These are phyloP conservation scores for Marmota flaviventris DNA, from an alignment of 2,113 vertebrate genomes.

Conservation along the genomic window DNA sequence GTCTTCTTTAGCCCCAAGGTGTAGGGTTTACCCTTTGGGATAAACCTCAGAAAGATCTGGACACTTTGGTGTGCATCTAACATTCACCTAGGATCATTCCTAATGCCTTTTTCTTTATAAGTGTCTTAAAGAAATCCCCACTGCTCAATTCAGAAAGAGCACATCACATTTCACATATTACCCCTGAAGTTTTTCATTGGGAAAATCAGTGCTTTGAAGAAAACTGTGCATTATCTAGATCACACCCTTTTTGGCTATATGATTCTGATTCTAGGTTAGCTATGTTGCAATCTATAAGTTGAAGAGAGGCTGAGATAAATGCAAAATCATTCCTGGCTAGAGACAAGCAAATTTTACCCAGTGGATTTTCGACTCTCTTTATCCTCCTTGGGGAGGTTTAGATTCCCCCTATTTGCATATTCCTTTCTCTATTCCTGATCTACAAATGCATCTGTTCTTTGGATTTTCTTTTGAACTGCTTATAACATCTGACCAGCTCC, in stretches of 20 bases:
- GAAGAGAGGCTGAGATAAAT: background rate
- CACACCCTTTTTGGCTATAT: background rate
- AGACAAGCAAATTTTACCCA: background rate
- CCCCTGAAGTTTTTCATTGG: background rate
- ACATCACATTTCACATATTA: background rate
- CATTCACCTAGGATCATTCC: background rate
- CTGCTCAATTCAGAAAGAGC: conserved; percentile 1
- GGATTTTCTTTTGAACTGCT: conserved; percentile 19
- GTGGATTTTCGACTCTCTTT: background rate
- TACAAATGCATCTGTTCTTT: background rate
- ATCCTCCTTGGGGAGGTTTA: background rate
- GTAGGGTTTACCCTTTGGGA: background rate
- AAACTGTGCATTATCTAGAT: background rate
- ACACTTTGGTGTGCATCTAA: background rate
- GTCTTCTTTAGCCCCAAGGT: background rate
- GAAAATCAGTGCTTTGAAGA: background rate
- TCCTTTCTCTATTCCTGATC: background rate
- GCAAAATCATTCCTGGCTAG: background rate
- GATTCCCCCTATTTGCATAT: background rate
- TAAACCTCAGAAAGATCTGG: background rate
- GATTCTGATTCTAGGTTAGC: background rate
- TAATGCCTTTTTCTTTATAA: background rate
- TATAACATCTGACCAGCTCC: background rate
- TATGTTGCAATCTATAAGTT: background rate
- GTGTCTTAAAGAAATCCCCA: background rate